phyloP scores from a whole-genome alignment of 1,140 invertebrate species.

The Argopecten irradians region DNA sequence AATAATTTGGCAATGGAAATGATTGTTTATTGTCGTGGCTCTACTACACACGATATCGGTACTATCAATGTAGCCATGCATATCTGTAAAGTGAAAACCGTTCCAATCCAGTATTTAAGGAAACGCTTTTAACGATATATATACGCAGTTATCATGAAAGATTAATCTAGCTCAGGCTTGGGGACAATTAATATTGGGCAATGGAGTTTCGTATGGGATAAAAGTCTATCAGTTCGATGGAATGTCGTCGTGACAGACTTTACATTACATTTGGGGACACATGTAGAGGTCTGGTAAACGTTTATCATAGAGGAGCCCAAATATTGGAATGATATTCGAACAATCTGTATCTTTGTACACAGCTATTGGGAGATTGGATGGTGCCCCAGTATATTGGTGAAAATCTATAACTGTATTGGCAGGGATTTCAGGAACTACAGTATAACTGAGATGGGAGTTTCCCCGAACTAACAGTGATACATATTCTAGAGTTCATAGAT shows the following conservation, averaged over 20 bases:
- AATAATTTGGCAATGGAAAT: conserved; percentile 15
- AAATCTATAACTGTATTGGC: no score
- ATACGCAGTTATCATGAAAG: neutral
- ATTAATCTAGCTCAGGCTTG: neutral
- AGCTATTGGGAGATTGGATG: no score
- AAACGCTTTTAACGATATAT: neutral
- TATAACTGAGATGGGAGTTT: no score
- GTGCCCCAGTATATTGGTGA: no score
- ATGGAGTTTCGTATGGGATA: neutral
- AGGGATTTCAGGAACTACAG: no score
- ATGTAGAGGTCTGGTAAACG: no score
- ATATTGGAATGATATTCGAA: no score
- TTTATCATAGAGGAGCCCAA: neutral
- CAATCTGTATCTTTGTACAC: no score
- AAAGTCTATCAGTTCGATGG: neutral
- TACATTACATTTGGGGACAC: neutral
- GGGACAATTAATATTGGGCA: neutral
- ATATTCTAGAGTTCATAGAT: no score
- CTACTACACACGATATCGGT: neutral
- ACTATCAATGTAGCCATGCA: conserved; percentile 10
- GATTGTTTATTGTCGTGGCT: neutral
- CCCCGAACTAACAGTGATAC: no score
- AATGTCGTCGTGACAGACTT: neutral
- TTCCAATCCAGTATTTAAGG: conserved; percentile 15
- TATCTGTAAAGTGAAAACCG: neutral